Evolutionary conservation across 2,113 vertebrate species (phyloP), one percentile per base, ranked within the genome.

Genomic region (Hoplias malabaricus): DNA sequence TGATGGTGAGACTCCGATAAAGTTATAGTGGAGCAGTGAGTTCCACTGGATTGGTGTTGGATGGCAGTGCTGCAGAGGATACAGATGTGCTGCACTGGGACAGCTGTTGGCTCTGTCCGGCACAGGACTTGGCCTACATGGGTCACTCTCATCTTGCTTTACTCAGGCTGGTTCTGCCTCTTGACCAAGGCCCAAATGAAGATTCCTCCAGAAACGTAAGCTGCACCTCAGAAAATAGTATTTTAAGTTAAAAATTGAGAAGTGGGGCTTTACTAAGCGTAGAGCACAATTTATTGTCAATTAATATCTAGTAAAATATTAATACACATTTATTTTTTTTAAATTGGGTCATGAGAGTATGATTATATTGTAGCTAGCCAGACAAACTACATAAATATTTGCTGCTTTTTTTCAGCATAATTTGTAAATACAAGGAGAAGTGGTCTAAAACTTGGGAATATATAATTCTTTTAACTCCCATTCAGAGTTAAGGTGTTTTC

Each of bases 141-240:
- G 84, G 82, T 81, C 27, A n/a, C 85, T 8, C 79, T 86, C 23
- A 84, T 89, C 80, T 86, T 93, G 80, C 82, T 93, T 75, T 90
- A 78, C 80, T 84, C 87, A 69, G 76, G 92, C 73, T 87, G 88
- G 69, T 54, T 92, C 25, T 89, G 90, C 86, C 79, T 90, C 42
- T 73, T 88, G 0, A 73, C 88, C 0, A 57, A 81, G 46, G 93
- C 93, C 31, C 95, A 98, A 89, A 91, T 90, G 74, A 94, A 89
- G 92, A 95, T 97, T 86, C 95, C 96, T 8, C 93, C 93, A 70
- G 96, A 98, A 87, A 96, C 93, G 95, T 98, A 87, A 98, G 96
- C 77, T 43, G 33, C 11, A 21, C 25, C 34, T 42, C 1, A 53
- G 2, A 12, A 11, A 48, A 19, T 2, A 23, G 0, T 0, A 21